Conservation (phyloP, 2,888 invertebrate genomes). For the Diaphora mendica region DNA sequence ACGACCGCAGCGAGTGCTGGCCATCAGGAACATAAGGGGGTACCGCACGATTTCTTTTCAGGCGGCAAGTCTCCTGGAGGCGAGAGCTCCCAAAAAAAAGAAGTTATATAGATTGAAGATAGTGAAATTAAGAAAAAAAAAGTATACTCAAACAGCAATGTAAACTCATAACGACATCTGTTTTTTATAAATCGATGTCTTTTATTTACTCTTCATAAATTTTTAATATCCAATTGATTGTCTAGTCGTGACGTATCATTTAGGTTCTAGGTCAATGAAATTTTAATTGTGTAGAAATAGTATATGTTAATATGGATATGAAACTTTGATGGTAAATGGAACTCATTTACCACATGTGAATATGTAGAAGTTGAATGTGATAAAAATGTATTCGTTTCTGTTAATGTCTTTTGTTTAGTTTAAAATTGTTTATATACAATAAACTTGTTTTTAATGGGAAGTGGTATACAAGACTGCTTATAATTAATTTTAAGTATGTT, state of each 20-base stretch:
- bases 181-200: neutral
- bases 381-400: neutral
- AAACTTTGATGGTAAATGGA: neutral
- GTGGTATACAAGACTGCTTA: neutral
- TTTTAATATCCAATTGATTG: neutral
- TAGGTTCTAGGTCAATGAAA: conserved; percentile 9
- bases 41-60: too few species aligned
- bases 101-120: too few species aligned
- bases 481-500: neutral
- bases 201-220: neutral
- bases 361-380: neutral
- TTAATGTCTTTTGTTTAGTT: neutral
- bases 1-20: too few species aligned
- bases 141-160: neutral
- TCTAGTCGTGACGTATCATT: neutral
- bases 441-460: neutral
- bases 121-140: too few species aligned
- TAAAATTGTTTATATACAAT: neutral
- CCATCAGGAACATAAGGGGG: too few species aligned
- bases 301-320: neutral
- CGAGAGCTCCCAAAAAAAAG: too few species aligned
- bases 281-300: neutral
- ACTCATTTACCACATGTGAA: neutral
- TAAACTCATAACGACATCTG: too few species aligned
- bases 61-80: too few species aligned